These are phyloP conservation scores for Thermophis baileyi DNA, from an alignment of 2,113 vertebrate genomes.

Conservation along the genomic window DNA sequence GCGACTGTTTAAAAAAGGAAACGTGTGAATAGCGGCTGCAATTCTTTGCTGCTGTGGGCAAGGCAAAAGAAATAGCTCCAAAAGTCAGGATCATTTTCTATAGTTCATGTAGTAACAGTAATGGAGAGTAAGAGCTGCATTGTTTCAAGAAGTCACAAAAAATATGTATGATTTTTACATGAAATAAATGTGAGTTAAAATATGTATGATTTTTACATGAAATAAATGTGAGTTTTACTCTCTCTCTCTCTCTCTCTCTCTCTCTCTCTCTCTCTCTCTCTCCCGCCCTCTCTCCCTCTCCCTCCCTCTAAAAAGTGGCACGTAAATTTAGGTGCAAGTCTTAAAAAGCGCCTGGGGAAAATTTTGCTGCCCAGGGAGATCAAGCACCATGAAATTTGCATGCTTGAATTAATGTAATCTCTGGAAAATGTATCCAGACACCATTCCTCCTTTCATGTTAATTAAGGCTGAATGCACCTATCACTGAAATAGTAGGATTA, in stretches of 20 bases:
- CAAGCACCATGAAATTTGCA: background rate
- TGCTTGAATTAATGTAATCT: slow-evolving; percentile 3
- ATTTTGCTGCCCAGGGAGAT: background rate
- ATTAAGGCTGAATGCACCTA: slow-evolving; percentile 17
- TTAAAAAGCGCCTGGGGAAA: background rate
- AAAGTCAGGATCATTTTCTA: background rate
- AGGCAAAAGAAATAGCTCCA: background rate
- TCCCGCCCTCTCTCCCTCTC: too few relatives aligned
- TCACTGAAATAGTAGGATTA: slow-evolving; percentile 8
- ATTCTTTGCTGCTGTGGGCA: background rate
- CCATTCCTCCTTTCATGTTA: slow-evolving; percentile 1
- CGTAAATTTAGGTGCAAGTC: background rate
- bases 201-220: background rate
- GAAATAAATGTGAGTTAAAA: background rate
- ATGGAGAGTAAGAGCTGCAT: slow-evolving; percentile 1
- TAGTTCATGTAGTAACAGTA: background rate
- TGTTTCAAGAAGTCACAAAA: background rate
- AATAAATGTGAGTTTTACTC: background rate
- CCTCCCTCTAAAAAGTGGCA: background rate
- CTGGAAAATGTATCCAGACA: background rate
- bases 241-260: background rate
- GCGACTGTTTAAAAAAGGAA: background rate
- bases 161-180: background rate
- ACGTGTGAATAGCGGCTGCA: too few relatives aligned
- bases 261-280: too few relatives aligned